Evolutionary conservation across 2,797 vertebrate genomes (phyloP), one percentile per base, ranked within the genome.

Genomic region (Paramormyrops hopkinsi): DNA sequence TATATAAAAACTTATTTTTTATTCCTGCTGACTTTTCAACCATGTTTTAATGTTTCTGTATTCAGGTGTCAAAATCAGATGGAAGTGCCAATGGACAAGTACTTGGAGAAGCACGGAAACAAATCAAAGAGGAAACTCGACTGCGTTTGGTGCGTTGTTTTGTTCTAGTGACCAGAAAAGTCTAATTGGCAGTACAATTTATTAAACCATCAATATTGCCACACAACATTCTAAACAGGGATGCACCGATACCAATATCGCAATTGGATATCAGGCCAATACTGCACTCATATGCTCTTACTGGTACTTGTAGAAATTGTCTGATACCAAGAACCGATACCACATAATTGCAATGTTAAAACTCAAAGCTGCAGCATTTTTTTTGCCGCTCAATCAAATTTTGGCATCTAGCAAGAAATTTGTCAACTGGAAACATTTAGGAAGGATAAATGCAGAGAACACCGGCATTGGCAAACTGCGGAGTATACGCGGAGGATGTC

Each of bases 51-150:
- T 46, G 8, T 46, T 82, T 46, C 19, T 44, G 37, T n/a, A 46
- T 46, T 69, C 91, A 99, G 97, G 96, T 94, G 19, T 91, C 95
- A 88, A 97, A 97, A 92, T 96, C 95, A 90, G 98, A 99, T 50
- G 96, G 96, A 9, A 96, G 93, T 88, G 93, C 96, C 88, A 97
- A 99, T 1, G 98, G 97, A n/a, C 97, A 98, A 1, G 96, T 94
- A 0, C 94, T 98, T 90, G 97, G 94, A 3, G 98, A 99, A 94
- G 97, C 97, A 17, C 96, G 97, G 89, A 99, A 98, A 92, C 98
- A 99, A 91, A 96, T 99, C 48, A 99, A 99, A 94, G 99, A 99
- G 93, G 98, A 99, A 93, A 99, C 98, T 86, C 95, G 97, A 88
- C 95, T 99, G 83, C 94, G 98, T 92, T 92, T 99, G 98, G 99